These are phyloP conservation scores for Drosophila pseudotalamancana DNA, from an alignment of 2,888 invertebrate genomes.

Conservation along the genomic window DNA sequence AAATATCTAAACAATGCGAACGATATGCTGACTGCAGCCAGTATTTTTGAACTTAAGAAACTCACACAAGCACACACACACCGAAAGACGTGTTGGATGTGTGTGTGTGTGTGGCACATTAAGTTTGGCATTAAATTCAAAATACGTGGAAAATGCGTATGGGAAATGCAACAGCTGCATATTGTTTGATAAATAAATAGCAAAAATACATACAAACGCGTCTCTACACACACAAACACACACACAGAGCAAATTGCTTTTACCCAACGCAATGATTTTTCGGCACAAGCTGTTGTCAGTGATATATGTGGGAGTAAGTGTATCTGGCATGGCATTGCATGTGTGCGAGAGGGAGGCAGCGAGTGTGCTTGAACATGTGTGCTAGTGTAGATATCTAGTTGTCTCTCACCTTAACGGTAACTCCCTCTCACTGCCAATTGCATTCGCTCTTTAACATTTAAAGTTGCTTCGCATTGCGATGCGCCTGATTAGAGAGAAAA, in stretches of 20 bases:
- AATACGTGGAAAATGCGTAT: conserved; percentile 65
- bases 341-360: not conserved
- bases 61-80: conserved; percentile 11
- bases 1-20: conserved; percentile 50
- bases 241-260: conserved; percentile 25
- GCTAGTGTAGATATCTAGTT: conserved; percentile 5
- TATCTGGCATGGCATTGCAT: not conserved
- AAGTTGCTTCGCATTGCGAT: conserved; percentile 20
- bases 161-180: conserved; percentile 75
- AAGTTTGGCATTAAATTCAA: conserved; percentile 58
- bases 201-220: conserved; percentile 27
- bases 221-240: conserved; percentile 5
- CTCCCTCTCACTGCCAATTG: conserved; percentile 1
- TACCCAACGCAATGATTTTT: conserved; percentile 60
- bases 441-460: conserved; percentile 42
- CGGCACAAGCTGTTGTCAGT: conserved; percentile 58
- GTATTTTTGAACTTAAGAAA: conserved; percentile 50
- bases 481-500: conserved; percentile 40
- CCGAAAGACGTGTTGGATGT: not conserved
- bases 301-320: conserved; percentile 39
- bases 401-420: conserved; percentile 3
- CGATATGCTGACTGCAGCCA: conserved; percentile 31
- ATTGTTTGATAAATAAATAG: conserved; percentile 72
- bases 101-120: conserved; percentile 32
- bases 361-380: not conserved